Evolutionary conservation across 2,888 invertebrate genomes (phyloP), one percentile per base, ranked within the genome.

Genomic region (Andrena chrysosceles): DNA sequence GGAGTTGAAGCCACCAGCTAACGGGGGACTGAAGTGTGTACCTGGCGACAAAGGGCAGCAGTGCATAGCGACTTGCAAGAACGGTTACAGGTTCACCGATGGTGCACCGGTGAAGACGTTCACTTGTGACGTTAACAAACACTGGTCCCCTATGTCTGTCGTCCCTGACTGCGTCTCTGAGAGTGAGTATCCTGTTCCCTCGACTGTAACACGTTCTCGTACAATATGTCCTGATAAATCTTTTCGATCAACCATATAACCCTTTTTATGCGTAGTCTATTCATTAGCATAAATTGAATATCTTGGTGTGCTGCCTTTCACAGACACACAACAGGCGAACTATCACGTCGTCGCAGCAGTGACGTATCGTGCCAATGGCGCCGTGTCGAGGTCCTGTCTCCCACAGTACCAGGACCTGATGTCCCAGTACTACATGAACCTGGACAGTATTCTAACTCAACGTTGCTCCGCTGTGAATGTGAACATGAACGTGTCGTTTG

Each of bases 161-260:
- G 98, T 99, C 29, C 99, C 99, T 0, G 98, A 99, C 91, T 99
- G 99, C 94, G 98, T 99, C 29, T 98, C 98, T 3, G 98, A 98
- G 95, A 97, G 97, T 97, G 93, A 93, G 95, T 94, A 16, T 71
- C 33, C 0, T 0, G 67, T 69, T 59, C 33, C 52, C 26, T 7
- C 16, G 26, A 6, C 66, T 68, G 23, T 6, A 10, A 16, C 0
- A 2, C 16, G 6, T 23, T n/a, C 13, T 42, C 4, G 4, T 42
- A 42, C 16, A 16, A 42, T 42, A 42, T 42, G 42, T 42, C 16
- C 16, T 42, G 16, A 42, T 42, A 42, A 16, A 5, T 42, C 0
- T 13, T 42, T 42, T 42, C 42, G 13, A 42, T 42, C 16, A 42
- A 16, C 42, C 42, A 16, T 42, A 16, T 42, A 16, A 0, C 5